These are phyloP conservation scores for Diplazon laetatorius DNA, from an alignment of 2,888 invertebrate species.

Conservation along the genomic window DNA sequence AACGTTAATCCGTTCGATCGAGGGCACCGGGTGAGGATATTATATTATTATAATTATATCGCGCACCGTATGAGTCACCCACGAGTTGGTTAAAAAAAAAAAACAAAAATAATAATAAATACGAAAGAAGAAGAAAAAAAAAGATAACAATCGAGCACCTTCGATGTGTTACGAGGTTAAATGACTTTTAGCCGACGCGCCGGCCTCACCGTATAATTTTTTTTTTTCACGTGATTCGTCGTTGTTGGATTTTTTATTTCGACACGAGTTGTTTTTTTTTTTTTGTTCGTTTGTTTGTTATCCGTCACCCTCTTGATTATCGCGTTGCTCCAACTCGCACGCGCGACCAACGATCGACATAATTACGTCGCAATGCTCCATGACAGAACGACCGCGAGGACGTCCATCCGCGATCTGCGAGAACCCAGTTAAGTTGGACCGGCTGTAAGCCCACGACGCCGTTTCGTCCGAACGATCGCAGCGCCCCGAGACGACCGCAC, in stretches of 20 bases:
- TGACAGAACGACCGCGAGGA: conserved; percentile 74
- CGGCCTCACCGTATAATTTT: too few species aligned
- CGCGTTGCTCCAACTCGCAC: conserved; percentile 63
- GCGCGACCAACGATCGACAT: conserved; percentile 61
- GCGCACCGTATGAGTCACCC: conserved; percentile 63
- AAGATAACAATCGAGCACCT: too few species aligned
- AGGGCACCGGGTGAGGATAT: conserved; percentile 20
- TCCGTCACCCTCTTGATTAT: conserved; percentile 64
- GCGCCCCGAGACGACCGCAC: conserved; percentile 58
- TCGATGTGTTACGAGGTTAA: conserved; percentile 14
- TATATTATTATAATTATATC: conserved; percentile 51
- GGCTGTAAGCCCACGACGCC: conserved; percentile 21
- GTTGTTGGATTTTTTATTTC: neutral
- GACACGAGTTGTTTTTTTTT: neutral
- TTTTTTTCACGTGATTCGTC: too few species aligned
- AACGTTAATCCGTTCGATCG: conserved; percentile 2
- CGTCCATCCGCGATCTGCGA: conserved; percentile 74
- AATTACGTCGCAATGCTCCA: conserved; percentile 67
- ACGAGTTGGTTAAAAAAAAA: conserved; percentile 32
- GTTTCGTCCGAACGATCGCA: conserved; percentile 64
- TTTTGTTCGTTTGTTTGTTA: conserved; percentile 25
- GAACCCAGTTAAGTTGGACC: conserved; percentile 26
- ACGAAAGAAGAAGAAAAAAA: too few species aligned
- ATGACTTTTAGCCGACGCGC: too few species aligned
- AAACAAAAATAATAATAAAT: too few species aligned